Percentiles rank a stretch among this genome's conserved stretches.
Conservation (phyloP, 2,113 vertebrate species). For the Leucopsar rothschildi region DNA sequence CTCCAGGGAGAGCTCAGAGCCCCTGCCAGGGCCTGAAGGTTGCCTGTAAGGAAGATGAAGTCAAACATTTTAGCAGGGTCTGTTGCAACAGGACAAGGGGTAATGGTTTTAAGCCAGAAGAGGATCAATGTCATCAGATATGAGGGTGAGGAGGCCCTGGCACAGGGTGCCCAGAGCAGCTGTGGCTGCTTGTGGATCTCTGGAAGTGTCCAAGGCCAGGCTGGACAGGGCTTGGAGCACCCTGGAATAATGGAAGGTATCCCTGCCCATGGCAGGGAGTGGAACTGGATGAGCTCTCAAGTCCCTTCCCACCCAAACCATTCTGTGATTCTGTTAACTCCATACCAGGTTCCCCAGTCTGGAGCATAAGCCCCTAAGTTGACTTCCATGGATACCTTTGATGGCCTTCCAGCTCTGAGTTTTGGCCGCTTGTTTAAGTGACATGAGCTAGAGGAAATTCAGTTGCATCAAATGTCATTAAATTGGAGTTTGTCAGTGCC, state of each 20-base stretch:
- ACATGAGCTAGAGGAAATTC: background rate
- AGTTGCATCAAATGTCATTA: background rate
- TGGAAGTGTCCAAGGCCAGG: background rate
- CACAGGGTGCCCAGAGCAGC: background rate
- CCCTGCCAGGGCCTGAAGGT: background rate
- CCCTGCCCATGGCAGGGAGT: background rate
- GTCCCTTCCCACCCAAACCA: background rate
- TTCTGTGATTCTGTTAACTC: background rate
- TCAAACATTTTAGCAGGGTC: background rate
- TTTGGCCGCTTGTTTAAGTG: background rate
- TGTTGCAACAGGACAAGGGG: background rate
- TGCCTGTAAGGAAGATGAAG: background rate
- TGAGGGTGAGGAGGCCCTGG: background rate
- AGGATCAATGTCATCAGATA: background rate
- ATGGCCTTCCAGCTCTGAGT: background rate
- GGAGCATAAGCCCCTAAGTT: accelerated
- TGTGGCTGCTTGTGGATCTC: background rate
- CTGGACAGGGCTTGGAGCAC: accelerated
- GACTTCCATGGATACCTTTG: background rate
- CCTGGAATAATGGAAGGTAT: background rate
- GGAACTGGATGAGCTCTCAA: too few relatives aligned
- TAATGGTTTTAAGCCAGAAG: background rate
- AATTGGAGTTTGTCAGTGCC: background rate
- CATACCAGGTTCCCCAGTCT: background rate
- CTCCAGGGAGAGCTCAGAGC: background rate